phyloP scores from a whole-genome alignment of 2,888 invertebrate species.

The Cephus rjabovi region DNA sequence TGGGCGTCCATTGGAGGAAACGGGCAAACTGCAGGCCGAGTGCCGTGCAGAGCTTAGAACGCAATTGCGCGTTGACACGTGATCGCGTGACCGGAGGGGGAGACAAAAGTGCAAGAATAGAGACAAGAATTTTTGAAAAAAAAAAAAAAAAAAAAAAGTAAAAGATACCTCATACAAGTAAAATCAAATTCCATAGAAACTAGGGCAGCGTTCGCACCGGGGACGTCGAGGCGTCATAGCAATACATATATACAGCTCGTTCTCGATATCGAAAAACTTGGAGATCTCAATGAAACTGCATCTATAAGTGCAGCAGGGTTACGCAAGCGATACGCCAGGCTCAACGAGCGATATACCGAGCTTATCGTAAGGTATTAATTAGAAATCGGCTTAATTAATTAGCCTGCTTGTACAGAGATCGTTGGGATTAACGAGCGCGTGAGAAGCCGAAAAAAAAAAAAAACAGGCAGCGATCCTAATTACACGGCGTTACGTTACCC shows the following conservation, averaged over 20 bases:
- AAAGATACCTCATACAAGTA: background rate
- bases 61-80: background rate
- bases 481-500: background rate
- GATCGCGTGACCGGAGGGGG: background rate
- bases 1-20: background rate
- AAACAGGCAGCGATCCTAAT: background rate
- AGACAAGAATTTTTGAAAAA: background rate
- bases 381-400: conserved; percentile 13
- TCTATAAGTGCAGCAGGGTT: conserved; percentile 11
- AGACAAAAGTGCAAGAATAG: background rate
- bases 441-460: background rate
- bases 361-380: conserved; percentile 7
- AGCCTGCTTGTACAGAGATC: conserved; percentile 1
- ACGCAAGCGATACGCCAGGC: conserved; percentile 14
- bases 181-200: conserved; percentile 14
- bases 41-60: background rate
- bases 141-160: background rate
- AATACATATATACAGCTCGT: background rate
- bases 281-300: conserved; percentile 15
- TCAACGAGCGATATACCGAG: background rate
- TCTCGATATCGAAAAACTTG: conserved; percentile 16
- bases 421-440: background rate
- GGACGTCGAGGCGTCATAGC: background rate
- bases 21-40: background rate
- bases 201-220: conserved; percentile 17